Evolutionary conservation across 92 coral and sea anemone genomes (phyloP), one percentile per base, ranked within the genome.

Genomic region (Anthopleura xanthogrammica): DNA sequence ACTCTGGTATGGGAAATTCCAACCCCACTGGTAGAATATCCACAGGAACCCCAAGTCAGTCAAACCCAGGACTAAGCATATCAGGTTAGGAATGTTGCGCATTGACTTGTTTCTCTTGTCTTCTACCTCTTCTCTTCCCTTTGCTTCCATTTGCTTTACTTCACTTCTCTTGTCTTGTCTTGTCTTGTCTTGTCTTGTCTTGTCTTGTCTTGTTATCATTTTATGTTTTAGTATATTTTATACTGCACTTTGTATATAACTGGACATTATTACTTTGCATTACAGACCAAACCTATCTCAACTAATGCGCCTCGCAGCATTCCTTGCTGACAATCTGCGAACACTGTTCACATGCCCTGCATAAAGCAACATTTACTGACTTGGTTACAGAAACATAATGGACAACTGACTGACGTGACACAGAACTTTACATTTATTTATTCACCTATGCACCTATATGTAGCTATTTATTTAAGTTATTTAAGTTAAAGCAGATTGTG

Each of bases 251-350:
- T 52, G 36, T 29, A 29, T 52, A 75, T 75, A 52, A 79, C 65
- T 16, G 16, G 39, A 54, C 83, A 84, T 24, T 73, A 68, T 20
- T 62, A 85, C 85, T 87, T 93, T 93, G 83, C 84, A 83, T 93
- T 93, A 87, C 97, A 93, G 97, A 93, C 80, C 90, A 83, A 75
- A 72, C 71, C 80, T 85, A 83, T 76, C 90, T 86, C 78, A 56
- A 82, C 50, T 54, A 83, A 60, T 80, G 88, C 91, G 81, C 83
- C 72, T 77, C 85, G 68, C 88, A 89, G 87, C 79, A 36, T 87
- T 77, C 77, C 76, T 39, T 65, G 77, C 72, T 20, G 70, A 22
- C 60, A 70, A 42, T 9, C 22, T 79, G 83, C 16, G 16, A 60
- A n/a, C 3, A 72, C 19, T 52, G 57, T 41, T 57, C 66, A 60